Conservation (phyloP, 2,888 invertebrate genomes). For the Tiphia femorata region DNA sequence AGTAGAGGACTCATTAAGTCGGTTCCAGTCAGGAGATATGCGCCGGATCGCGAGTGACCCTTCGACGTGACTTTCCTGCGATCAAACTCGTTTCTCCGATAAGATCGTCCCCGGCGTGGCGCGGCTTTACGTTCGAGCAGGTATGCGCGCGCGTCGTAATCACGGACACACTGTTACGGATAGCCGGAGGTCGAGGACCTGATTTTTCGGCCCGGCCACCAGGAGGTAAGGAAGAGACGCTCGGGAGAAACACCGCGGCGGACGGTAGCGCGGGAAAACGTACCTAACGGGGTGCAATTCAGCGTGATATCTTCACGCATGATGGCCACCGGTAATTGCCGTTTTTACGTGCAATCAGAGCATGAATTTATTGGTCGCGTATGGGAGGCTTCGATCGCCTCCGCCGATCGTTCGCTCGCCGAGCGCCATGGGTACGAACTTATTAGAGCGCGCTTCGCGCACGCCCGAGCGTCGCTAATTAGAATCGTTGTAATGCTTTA, state of each 20-base stretch:
- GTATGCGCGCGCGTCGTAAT: constrained; percentile 31
- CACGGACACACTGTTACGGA: constrained; percentile 23
- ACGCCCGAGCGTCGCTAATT: constrained; percentile 40
- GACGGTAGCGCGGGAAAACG: constrained; percentile 34
- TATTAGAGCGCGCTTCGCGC: constrained; percentile 37
- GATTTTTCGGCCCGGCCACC: constrained; percentile 27
- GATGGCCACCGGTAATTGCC: constrained; percentile 49
- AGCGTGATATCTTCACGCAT: constrained; percentile 50
- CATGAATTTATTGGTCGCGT: constrained; percentile 47
- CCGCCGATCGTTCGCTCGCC: constrained; percentile 22
- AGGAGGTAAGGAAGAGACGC: constrained; percentile 8
- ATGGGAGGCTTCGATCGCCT: constrained; percentile 34
- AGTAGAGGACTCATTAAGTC: constrained; percentile 36
- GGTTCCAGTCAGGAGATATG: constrained; percentile 29
- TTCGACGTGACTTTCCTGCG: constrained; percentile 39
- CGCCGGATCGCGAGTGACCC: constrained; percentile 34
- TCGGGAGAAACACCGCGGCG: not conserved
- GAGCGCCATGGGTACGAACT: constrained; percentile 18
- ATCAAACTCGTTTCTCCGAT: constrained; percentile 52
- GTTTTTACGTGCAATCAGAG: constrained; percentile 52
- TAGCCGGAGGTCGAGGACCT: constrained; percentile 7
- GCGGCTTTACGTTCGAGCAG: constrained; percentile 39
- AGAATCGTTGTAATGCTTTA: constrained; percentile 35
- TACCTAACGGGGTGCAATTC: constrained; percentile 38
- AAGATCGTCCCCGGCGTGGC: constrained; percentile 49